phyloP scores from a whole-genome alignment of 2,113 vertebrate genomes.

The Leiothrix lutea region DNA sequence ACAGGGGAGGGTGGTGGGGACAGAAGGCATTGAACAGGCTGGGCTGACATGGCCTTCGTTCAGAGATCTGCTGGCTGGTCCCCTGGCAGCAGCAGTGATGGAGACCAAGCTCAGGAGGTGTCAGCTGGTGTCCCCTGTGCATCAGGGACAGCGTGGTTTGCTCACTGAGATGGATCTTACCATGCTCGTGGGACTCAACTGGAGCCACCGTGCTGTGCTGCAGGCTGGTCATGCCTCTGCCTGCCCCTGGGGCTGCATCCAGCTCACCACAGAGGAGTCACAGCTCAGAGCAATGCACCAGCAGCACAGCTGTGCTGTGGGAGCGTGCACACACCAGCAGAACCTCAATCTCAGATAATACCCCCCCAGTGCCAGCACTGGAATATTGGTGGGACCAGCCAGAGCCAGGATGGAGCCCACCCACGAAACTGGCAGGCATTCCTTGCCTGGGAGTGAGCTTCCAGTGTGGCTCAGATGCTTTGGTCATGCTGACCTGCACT shows the following conservation, averaged over 20 bases:
- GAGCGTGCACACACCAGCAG: not conserved
- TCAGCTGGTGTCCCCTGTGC: not conserved
- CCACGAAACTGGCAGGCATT: not conserved
- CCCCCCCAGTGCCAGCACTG: accelerated
- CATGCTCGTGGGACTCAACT: accelerated
- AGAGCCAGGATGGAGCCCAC: not conserved
- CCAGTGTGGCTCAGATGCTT: accelerated
- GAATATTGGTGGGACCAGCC: not conserved
- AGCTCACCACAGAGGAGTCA: not conserved
- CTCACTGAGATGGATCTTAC: not conserved
- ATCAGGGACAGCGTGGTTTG: accelerated
- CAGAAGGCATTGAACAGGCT: not conserved
- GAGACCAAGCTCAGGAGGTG: not conserved
- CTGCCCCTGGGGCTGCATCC: not conserved
- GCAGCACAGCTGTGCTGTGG: accelerated
- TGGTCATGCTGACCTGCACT: not conserved
- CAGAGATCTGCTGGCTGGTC: not conserved
- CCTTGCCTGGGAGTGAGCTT: not conserved
- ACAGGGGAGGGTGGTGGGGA: not conserved
- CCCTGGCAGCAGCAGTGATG: not conserved
- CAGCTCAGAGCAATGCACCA: not conserved
- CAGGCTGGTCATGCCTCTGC: not conserved
- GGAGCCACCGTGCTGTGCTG: accelerated
- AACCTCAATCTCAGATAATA: accelerated
- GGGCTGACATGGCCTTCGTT: accelerated